A percentile compares a stretch with the other conserved stretches of the same genome.
Evolutionary conservation across 2,888 invertebrate species (phyloP).

Genomic region (Leucoptera coffeella): DNA sequence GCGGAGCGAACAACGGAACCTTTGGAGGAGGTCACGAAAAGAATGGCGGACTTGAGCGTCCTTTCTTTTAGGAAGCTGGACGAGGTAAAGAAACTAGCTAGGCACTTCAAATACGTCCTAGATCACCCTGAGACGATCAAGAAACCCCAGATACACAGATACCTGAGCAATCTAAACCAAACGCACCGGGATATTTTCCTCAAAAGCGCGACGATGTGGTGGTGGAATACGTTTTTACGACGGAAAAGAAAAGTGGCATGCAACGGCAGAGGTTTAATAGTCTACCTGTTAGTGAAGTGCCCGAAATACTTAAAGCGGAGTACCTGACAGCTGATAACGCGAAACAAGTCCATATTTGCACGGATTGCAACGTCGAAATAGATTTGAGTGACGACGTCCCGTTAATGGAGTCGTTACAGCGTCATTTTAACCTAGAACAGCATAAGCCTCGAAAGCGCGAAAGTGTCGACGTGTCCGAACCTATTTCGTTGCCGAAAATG

Average conservation of each 20-base stretch:
- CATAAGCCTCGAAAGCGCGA: conserved; percentile 31
- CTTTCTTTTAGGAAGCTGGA: conserved; percentile 34
- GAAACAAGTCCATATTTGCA: conserved; percentile 38
- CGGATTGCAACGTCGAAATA: conserved; percentile 36
- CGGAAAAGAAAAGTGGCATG: conserved; percentile 36
- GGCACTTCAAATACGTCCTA: conserved; percentile 25
- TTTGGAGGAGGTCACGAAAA: conserved; percentile 15
- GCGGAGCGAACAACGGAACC: too few relatives aligned
- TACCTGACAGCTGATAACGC: conserved; percentile 21
- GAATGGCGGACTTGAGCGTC: conserved; percentile 23
- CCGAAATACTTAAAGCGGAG: conserved; percentile 34
- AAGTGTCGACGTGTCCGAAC: conserved; percentile 37
- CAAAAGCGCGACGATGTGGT: conserved; percentile 30
- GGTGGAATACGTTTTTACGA: conserved; percentile 41
- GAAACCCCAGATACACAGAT: conserved; percentile 17
- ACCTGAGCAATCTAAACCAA: conserved; percentile 22
- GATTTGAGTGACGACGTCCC: conserved; percentile 37
- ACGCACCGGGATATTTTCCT: conserved; percentile 26
- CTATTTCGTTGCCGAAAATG: conserved; percentile 33
- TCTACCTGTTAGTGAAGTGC: conserved; percentile 37
- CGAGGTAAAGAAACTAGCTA: conserved; percentile 29
- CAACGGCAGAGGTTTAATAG: conserved; percentile 42
- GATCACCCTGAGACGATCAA: conserved; percentile 25
- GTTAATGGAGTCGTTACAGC: conserved; percentile 37
- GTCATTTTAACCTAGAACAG: conserved; percentile 30